Base-by-base conservation (phyloP, 2,888 invertebrate species). In the Synergus japonicus region DNA sequence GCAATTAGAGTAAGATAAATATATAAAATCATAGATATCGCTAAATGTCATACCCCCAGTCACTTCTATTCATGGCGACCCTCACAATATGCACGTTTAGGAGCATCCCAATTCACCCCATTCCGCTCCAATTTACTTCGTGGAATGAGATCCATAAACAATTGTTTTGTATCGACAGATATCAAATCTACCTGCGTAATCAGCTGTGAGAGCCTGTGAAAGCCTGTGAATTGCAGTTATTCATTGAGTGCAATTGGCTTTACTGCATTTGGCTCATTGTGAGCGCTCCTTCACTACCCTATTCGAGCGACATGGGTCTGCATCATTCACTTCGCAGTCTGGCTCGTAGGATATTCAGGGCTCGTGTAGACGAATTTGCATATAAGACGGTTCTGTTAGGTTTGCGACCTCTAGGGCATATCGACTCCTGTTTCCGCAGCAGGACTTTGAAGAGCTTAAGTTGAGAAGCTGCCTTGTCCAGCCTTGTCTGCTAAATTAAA, bases 281-380 rank as follows among this genome's bases (percentile, higher is more conserved):
- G 37, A 73, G 37, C 12, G 60, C 49, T 73, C 54, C 73, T 73
- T 54, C 54, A 54, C 60, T 22, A 22, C n/a, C 73, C 37, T 41
- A 73, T 49, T 73, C 73, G 54, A 54, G 73, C 49, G 54, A 73
- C 73, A 54, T 54, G 46, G 69, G 69, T 49, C 41, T 15, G 63
- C 66, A 49, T 60, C 44, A 78, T 78, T 80, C 76, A 78, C 77
- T 77, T 79, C 66, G 77, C 65, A n/a, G 60, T 12, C 18, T n/a
- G 77, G 67, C 77, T 79, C 49, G 54, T 73, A 54, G 78, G 67
- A 69, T 76, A 82, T 79, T 79, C 76, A 44, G 58, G 58, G 64
- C 69, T 80, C 80, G 79, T 79, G 63, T 64, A 29, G 54, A 64
- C 44, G 60, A 80, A 82, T 80, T 82, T 80, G 78, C 82, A 82